Evolutionary conservation across 1,140 invertebrate species (phyloP).

Genomic region (Acromyrmex charruanus): DNA sequence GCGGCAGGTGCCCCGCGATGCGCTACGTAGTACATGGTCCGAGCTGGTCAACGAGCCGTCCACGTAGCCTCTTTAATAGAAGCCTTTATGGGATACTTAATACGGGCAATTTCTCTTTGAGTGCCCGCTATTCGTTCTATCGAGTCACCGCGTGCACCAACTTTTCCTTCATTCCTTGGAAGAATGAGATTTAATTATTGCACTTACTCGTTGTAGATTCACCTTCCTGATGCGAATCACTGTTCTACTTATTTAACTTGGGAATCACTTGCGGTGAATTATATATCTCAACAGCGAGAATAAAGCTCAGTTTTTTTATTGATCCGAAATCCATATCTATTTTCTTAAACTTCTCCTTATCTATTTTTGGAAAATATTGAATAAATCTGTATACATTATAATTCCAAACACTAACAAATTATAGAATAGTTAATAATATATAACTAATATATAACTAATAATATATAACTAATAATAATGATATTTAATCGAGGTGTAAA

Average conservation of each 20-base stretch:
- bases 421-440: too few species aligned
- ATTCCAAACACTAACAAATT: too few species aligned
- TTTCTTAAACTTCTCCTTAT: too few species aligned
- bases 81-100: conserved; percentile 79
- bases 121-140: conserved; percentile 72
- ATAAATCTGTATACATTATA: too few species aligned
- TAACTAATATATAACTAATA: too few species aligned
- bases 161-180: conserved; percentile 15
- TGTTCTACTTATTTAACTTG: not conserved
- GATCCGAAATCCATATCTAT: too few species aligned
- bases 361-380: too few species aligned
- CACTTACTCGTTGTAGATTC: not conserved
- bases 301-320: too few species aligned
- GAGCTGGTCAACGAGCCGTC: conserved; percentile 71
- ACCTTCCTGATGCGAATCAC: not conserved
- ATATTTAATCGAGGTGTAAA: too few species aligned
- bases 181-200: conserved; percentile 17
- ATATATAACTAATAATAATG: too few species aligned
- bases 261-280: too few species aligned
- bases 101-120: conserved; percentile 80
- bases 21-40: conserved; percentile 71
- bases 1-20: conserved; percentile 72
- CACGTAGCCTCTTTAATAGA: conserved; percentile 75
- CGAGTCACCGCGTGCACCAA: conserved; percentile 56
- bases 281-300: too few species aligned